Base-by-base conservation (phyloP, 2,113 vertebrate genomes). In the Hypomesus transpacificus region DNA sequence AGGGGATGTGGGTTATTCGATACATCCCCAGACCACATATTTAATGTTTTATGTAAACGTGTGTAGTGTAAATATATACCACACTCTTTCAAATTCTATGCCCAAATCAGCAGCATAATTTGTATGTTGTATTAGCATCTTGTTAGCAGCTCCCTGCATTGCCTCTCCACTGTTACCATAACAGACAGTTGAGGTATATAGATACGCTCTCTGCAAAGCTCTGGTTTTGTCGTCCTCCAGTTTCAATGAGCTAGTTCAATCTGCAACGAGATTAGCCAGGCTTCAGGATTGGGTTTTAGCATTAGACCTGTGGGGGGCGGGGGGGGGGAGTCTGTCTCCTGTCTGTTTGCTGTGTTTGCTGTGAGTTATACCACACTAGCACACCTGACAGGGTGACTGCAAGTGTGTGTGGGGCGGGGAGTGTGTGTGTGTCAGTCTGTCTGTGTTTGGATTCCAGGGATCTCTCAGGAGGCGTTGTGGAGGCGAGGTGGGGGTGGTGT, bases 231-330 rank as follows among this genome's bases (percentile, higher is more conserved):
- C 24, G 17, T 68, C 67, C 34, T 22, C 62, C 17, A 0, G 59
- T 59, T 64, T 69, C 71, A 72, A 70, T 17, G 6, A 56, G 71
- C 74, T 74, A 53, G 67, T 79, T 80, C 56, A 62, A 71, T 82
- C 74, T 78, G 76, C 81, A 75, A 77, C 68, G 9, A 75, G 71
- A 84, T 79, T 77, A 84, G 69, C 51, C 1, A 4, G 1, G 13
- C 2, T 78, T 78, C 70, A 24, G 59, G 24, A 61, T 26, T 61
- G 59, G 59, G 9, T 28, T 28, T 34, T 63, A 26, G 16, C 28
- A 16, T 34, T 4, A 34, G 7, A 63, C 28, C 16, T 22, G 22
- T 14, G 59, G 24, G 16, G 39, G 9, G 39, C 1, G 9, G 39
- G 39, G 5, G 39, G 22, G 13, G 24, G 59, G 59, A 18, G 26